These are phyloP conservation scores for Trachops cirrhosus DNA, from an alignment of 2,797 vertebrate genomes.

Conservation along the genomic window DNA sequence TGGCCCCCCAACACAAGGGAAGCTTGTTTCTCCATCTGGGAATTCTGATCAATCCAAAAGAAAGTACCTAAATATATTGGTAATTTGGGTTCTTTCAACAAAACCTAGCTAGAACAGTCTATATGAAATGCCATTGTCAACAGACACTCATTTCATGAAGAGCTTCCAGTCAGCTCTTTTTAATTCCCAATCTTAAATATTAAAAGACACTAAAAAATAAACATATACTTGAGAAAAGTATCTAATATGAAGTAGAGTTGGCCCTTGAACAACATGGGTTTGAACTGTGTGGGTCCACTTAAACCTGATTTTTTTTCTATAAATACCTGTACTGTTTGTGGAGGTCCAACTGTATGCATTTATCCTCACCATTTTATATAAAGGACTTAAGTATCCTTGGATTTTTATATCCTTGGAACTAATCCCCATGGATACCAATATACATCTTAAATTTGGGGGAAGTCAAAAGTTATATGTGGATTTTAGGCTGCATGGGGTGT, in stretches of 20 bases:
- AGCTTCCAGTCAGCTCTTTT: background rate
- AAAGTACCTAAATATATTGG: background rate
- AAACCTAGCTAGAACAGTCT: background rate
- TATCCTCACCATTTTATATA: background rate
- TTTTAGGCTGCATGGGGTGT: background rate
- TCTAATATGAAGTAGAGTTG: background rate
- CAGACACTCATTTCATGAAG: background rate
- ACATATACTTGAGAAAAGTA: background rate
- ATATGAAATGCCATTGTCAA: background rate
- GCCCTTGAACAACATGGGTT: background rate
- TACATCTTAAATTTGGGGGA: background rate
- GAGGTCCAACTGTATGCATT: background rate
- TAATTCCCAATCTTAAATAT: background rate
- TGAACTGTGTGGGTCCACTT: background rate
- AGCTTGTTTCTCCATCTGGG: background rate
- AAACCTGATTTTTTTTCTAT: background rate
- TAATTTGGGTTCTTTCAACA: background rate
- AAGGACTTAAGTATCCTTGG: background rate
- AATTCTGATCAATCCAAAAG: background rate
- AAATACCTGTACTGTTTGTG: background rate
- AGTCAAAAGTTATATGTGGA: background rate
- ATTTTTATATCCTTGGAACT: background rate
- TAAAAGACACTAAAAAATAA: background rate
- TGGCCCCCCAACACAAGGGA: background rate
- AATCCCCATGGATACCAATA: background rate